Percentiles rank a stretch among this genome's conserved stretches.
These are phyloP conservation scores for Hyposmocoma kahamanoa DNA, from an alignment of 1,140 invertebrate species.

Conservation along the genomic window DNA sequence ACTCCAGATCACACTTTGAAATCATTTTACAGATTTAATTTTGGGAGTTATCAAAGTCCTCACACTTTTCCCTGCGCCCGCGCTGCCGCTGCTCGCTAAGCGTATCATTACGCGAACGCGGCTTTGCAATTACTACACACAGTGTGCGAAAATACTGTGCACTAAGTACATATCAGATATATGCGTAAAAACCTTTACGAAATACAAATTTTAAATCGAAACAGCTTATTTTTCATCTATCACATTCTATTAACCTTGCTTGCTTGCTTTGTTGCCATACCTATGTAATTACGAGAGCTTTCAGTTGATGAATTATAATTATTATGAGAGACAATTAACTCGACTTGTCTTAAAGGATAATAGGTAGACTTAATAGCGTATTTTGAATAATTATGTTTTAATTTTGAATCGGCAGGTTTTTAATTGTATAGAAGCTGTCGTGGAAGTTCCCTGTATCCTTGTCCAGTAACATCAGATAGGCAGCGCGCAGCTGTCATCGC, in stretches of 20 bases:
- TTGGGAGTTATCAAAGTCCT: conserved; percentile 44
- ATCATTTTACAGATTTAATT: conserved; percentile 53
- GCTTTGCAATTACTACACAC: conserved; percentile 38
- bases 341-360: too few species aligned
- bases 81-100: conserved; percentile 37
- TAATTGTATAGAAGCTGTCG: too few species aligned
- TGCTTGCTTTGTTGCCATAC: too few species aligned
- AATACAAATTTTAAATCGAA: too few species aligned
- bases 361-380: too few species aligned
- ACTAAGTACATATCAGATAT: background rate
- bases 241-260: too few species aligned
- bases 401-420: too few species aligned
- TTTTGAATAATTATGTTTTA: too few species aligned
- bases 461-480: conserved; percentile 24
- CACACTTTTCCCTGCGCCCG: conserved; percentile 31
- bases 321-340: too few species aligned
- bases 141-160: background rate
- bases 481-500: conserved; percentile 39
- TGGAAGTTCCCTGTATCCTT: background rate
- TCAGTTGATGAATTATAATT: too few species aligned
- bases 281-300: too few species aligned
- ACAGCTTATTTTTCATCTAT: too few species aligned
- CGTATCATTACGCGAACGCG: conserved; percentile 45
- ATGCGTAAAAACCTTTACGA: background rate
- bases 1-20: conserved; percentile 55